Conservation (phyloP, 2,888 invertebrate genomes). For the Stictocephala bisonia region DNA sequence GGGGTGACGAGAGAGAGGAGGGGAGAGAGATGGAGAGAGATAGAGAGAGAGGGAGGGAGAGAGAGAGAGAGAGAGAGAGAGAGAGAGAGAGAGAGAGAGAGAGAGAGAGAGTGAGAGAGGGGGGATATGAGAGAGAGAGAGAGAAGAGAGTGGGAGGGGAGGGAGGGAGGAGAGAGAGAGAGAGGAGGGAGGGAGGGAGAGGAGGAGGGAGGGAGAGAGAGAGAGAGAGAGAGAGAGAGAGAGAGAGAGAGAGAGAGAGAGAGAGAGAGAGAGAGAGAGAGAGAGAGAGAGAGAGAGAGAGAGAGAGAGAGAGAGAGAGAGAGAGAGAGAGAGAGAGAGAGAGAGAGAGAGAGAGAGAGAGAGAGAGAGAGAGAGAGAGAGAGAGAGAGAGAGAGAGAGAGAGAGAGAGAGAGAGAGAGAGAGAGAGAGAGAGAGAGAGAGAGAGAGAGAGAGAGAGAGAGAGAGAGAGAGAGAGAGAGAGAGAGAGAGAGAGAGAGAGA, state of each 20-base stretch:
- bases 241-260: background rate
- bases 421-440: background rate
- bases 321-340: background rate
- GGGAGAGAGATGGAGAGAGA: too few species aligned
- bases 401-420: background rate
- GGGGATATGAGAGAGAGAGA: too few species aligned
- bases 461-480: background rate
- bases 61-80: background rate
- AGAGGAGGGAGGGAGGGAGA: background rate
- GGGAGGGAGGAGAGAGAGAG: background rate
- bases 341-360: background rate
- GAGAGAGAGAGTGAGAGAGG: slow-evolving; percentile 6
- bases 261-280: slow-evolving; percentile 4
- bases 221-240: background rate
- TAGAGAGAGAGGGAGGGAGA: background rate
- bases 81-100: background rate
- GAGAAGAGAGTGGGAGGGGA: too few species aligned
- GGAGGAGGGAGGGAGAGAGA: background rate
- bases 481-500: background rate
- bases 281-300: background rate
- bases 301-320: background rate
- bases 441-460: background rate
- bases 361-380: background rate
- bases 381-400: background rate
- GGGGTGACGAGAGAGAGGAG: too few species aligned